Evolutionary conservation across 1,140 invertebrate species (phyloP).

Genomic region (Nasonia giraulti): DNA sequence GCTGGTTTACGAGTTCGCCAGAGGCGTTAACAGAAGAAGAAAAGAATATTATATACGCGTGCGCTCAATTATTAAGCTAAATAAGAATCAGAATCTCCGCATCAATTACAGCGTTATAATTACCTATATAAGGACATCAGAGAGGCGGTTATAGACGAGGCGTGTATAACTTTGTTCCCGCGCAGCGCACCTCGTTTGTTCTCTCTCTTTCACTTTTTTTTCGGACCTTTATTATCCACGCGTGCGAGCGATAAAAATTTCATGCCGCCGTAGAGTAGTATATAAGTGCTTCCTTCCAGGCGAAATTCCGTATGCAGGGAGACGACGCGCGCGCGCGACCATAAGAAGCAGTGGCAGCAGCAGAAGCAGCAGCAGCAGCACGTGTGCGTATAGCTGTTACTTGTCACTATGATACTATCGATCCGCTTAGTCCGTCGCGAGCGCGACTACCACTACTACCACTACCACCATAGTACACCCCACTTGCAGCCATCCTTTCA

Average conservation of each 20-base stretch:
- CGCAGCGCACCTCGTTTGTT: no score
- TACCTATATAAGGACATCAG: no score
- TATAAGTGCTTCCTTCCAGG: neutral
- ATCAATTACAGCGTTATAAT: no score
- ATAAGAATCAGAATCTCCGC: no score
- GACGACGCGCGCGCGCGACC: no score
- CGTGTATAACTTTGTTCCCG: no score
- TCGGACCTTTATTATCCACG: neutral
- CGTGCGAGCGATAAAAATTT: neutral
- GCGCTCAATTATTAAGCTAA: no score
- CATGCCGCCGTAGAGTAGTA: neutral
- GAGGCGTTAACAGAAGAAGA: neutral
- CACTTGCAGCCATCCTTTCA: neutral
- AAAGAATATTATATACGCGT: neutral
- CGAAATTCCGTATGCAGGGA: constrained; percentile 5
- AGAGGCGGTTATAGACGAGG: no score
- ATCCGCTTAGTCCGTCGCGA: constrained; percentile 59
- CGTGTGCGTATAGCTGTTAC: constrained; percentile 45
- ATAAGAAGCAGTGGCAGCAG: constrained; percentile 8
- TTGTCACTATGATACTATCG: constrained; percentile 66
- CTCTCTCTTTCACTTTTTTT: neutral
- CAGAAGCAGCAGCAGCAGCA: neutral
- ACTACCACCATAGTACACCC: neutral
- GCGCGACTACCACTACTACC: neutral
- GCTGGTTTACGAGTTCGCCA: neutral